Evolutionary conservation across 2,113 vertebrate species (phyloP).

Genomic region (Entelurus aequoreus): DNA sequence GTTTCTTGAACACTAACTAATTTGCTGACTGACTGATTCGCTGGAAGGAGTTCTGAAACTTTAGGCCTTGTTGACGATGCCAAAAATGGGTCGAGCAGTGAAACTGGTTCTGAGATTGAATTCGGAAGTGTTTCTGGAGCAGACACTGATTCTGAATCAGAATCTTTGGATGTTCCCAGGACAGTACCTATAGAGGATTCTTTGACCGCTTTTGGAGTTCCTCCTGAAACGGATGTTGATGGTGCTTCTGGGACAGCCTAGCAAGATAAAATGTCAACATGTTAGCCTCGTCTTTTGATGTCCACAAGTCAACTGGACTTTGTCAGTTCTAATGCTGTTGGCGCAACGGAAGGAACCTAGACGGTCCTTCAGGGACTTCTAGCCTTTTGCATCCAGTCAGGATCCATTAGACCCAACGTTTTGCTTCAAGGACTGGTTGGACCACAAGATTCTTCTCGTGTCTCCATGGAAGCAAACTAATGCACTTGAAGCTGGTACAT

Average conservation of each 20-base stretch:
- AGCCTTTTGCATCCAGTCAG: no score
- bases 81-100: not conserved
- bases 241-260: slow-evolving; percentile 4
- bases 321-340: no score
- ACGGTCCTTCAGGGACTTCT: no score
- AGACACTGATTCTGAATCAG: not conserved
- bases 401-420: no score
- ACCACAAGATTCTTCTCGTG: no score
- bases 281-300: not conserved
- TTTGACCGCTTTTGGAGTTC: not conserved
- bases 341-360: no score
- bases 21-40: not conserved
- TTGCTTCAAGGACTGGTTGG: no score
- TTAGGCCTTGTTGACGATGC: slow-evolving; percentile 5
- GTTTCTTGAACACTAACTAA: not conserved
- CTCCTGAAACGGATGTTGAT: not conserved
- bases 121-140: not conserved
- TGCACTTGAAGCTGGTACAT: no score
- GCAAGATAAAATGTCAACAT: slow-evolving; percentile 5
- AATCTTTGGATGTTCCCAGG: slow-evolving; percentile 8
- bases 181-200: not conserved
- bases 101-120: not conserved
- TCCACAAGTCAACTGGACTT: no score
- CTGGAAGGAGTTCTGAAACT: not conserved
- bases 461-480: no score